Conservation (phyloP, 2,113 vertebrate genomes). For the Alligator sinensis region DNA sequence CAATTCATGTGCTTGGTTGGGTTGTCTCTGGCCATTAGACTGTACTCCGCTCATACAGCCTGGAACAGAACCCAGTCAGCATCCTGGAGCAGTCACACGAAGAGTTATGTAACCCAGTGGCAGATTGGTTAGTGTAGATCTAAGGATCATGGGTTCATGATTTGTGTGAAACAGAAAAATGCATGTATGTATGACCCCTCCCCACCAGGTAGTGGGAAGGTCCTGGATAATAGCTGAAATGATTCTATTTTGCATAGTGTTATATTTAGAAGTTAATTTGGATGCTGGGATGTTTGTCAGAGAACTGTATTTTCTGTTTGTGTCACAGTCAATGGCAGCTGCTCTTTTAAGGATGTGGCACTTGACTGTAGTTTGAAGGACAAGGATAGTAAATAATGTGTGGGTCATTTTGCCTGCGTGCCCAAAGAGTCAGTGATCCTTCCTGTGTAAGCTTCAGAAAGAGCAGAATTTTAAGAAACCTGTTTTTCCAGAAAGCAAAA, state of each 20-base stretch:
- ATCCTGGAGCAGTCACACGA: neutral
- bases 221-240: neutral
- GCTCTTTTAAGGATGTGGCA: slow-evolving; percentile 27
- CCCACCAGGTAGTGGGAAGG: neutral
- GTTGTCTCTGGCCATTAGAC: slow-evolving; percentile 48
- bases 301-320: neutral
- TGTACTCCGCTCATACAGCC: slow-evolving; percentile 23
- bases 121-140: neutral
- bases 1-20: neutral
- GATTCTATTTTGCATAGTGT: neutral
- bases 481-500: slow-evolving; percentile 21
- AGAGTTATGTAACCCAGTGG: neutral
- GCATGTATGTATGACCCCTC: neutral
- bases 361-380: neutral
- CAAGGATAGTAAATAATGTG: neutral
- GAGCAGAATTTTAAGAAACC: neutral
- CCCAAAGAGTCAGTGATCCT: neutral
- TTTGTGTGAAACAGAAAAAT: neutral
- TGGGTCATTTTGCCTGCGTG: neutral
- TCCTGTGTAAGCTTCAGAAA: slow-evolving; percentile 3
- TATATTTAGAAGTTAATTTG: neutral
- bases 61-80: neutral
- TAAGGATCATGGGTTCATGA: neutral
- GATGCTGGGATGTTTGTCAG: neutral
- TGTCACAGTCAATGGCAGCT: neutral